Base-by-base conservation (phyloP, 2,113 vertebrate genomes). In the Balaeniceps rex region DNA sequence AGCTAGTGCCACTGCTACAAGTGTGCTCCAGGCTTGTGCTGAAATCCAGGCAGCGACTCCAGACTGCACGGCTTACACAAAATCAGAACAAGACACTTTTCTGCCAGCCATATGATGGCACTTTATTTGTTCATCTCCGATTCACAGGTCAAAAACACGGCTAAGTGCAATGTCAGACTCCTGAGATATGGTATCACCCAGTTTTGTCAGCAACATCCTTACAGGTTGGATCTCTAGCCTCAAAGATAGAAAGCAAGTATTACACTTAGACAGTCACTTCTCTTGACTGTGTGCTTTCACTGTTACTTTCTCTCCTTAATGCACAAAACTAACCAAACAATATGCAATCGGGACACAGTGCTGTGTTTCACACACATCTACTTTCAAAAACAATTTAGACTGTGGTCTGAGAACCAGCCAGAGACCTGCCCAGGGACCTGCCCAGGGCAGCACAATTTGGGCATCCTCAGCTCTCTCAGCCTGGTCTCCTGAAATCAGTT, bases 321-420 rank as follows among this genome's bases (percentile, higher is more conserved):
- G 5, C 40, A 68, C 7, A 77, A 75, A 86, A 51, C 31, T 14
- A 74, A n/a, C 6, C 7, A 42, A 68, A 47, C 19, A 42, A 33
- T 4, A 49, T 3, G 33, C 58, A 68, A 26, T 5, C 49, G 68
- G 61, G 36, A 83, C 40, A 26, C 42, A 49, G 51, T 0, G 0
- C 49, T 74, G 34, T n/a, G 28, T 28, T 84, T 87, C 74, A 60
- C 33, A 58, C 42, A 31, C 18, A 54, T 23, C 40, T 44, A 0
- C 38, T 40, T 60, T 25, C 88, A 55, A 34, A 72, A 82, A 5
- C 29, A 65, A 64, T 64, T 49, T 17, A 63, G 38, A 54, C 7
- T 22, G 38, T 72, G 47, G 29, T 38, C 60, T 49, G 38, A 82
- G 33, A 87, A 42, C 29, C 75, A 83, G 70, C 19, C 64, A 46